Percentiles rank a stretch among this genome's conserved stretches.
Evolutionary conservation across 2,113 vertebrate genomes (phyloP).

Genomic region (Cisticola juncidis): DNA sequence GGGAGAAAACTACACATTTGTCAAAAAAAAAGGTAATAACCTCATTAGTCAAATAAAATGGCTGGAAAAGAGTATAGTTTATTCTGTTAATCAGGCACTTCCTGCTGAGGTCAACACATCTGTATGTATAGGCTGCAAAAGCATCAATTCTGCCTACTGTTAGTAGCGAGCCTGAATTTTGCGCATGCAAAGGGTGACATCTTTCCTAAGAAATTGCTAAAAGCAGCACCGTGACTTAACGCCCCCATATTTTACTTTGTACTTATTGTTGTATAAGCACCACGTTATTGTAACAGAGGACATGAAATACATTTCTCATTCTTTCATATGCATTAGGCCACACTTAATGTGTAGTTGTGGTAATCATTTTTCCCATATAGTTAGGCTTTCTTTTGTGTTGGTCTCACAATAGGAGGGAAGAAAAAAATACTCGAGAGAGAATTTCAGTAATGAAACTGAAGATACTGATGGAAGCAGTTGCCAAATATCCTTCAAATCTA

Average conservation of each 20-base stretch:
- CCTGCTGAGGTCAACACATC: neutral
- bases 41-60: constrained; percentile 38
- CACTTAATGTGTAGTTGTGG: neutral
- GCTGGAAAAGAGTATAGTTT: neutral
- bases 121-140: neutral
- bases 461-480: neutral
- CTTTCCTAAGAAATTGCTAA: neutral
- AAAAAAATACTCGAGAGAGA: constrained; percentile 24
- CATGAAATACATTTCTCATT: constrained; percentile 3
- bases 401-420: constrained; percentile 4
- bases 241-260: neutral
- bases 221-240: neutral
- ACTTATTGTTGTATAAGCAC: neutral
- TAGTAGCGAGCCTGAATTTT: neutral
- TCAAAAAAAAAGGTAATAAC: neutral
- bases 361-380: constrained; percentile 14
- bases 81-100: constrained; percentile 9
- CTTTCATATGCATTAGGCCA: constrained; percentile 5
- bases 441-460: neutral
- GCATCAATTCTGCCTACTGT: neutral
- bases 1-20: neutral
- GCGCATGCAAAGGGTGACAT: neutral
- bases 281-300: neutral
- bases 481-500: constrained; percentile 14
- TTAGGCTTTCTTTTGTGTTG: constrained; percentile 47